phyloP scores from a whole-genome alignment of 1,140 invertebrate species.

The Subanguina moxae region DNA sequence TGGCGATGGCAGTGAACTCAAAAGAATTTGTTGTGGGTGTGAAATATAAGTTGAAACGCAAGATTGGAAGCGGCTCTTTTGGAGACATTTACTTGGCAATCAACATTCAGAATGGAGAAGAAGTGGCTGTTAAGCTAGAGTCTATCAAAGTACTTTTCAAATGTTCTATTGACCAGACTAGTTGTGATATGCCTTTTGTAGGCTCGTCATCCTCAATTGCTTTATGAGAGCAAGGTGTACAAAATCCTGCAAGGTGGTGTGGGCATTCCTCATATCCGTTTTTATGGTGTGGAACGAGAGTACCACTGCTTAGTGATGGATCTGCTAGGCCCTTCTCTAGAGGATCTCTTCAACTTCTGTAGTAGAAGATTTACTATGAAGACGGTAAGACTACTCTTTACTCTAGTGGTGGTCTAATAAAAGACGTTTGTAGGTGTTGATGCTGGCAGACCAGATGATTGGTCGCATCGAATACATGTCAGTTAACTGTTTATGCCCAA shows the following conservation, averaged over 20 bases:
- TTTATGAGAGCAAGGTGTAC: constrained; percentile 79
- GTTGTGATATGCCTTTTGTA: constrained; percentile 6
- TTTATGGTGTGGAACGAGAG: constrained; percentile 83
- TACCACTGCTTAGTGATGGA: constrained; percentile 97
- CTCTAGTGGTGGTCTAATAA: too few relatives aligned
- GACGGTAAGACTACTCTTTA: constrained; percentile 63
- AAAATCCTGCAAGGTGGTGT: constrained; percentile 83
- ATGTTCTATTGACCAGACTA: not conserved
- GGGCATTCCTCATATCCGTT: constrained; percentile 89
- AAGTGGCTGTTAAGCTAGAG: constrained; percentile 94
- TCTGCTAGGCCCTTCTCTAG: constrained; percentile 84
- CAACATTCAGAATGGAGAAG: constrained; percentile 92
- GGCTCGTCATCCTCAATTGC: constrained; percentile 85
- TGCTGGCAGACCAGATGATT: constrained; percentile 93
- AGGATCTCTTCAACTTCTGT: constrained; percentile 96
- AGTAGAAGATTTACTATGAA: constrained; percentile 91
- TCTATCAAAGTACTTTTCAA: constrained; percentile 67
- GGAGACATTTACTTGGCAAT: constrained; percentile 97
- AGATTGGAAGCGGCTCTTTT: constrained; percentile 97
- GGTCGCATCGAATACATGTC: constrained; percentile 4
- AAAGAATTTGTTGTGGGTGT: constrained; percentile 67
- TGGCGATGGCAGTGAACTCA: constrained; percentile 2
- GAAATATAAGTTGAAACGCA: constrained; percentile 88
- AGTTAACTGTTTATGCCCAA: too few relatives aligned
- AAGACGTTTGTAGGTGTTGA: constrained; percentile 66